Conservation (phyloP, 2,797 vertebrate species). For the Amphiprion clarkii region DNA sequence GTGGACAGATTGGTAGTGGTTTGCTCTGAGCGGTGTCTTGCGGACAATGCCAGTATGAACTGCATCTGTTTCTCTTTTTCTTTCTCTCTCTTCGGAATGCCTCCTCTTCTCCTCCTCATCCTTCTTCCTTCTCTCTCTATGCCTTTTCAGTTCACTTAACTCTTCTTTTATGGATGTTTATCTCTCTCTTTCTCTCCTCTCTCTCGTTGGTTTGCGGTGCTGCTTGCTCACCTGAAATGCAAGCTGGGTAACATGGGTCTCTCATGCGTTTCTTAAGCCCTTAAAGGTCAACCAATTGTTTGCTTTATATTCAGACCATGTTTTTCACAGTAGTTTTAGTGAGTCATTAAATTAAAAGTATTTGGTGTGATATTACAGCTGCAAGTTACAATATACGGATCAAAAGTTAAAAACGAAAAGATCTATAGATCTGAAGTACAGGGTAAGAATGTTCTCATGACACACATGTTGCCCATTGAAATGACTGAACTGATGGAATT, state of each 20-base stretch:
- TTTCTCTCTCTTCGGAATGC: conserved; percentile 80
- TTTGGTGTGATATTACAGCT: neutral
- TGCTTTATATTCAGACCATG: neutral
- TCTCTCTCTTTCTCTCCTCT: conserved; percentile 59
- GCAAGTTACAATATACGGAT: neutral
- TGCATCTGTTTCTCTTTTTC: conserved; percentile 75
- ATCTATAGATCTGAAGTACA: neutral
- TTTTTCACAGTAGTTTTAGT: neutral
- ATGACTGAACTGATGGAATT: conserved; percentile 57
- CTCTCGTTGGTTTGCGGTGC: conserved; percentile 70
- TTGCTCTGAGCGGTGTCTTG: conserved; percentile 82
- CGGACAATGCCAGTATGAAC: conserved; percentile 82
- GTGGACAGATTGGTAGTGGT: conserved; percentile 68
- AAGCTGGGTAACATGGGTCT: conserved; percentile 83
- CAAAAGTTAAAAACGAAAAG: neutral
- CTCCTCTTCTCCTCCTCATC: conserved; percentile 49
- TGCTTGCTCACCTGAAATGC: conserved; percentile 77
- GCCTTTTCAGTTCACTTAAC: conserved; percentile 59
- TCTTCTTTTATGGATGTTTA: conserved; percentile 78
- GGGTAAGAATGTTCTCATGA: conserved; percentile 32
- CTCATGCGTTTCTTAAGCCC: conserved; percentile 10
- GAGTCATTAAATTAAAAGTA: neutral
- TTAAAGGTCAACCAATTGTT: neutral
- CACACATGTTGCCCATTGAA: conserved; percentile 74
- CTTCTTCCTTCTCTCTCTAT: conserved; percentile 53